Base-by-base conservation (phyloP, 92 coral and sea anemone species). In the Zoanthus sociatus region DNA sequence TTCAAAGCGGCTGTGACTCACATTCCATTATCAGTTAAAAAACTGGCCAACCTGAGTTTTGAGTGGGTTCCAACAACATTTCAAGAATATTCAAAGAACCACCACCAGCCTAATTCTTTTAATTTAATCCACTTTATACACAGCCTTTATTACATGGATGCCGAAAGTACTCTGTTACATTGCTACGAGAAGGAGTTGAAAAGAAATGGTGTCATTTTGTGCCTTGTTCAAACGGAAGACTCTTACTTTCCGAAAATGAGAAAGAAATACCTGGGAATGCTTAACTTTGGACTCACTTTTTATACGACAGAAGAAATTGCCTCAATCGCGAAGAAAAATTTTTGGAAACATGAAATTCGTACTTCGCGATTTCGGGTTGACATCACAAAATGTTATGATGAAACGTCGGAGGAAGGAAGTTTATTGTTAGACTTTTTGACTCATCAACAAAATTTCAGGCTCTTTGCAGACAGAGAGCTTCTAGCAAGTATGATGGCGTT, bases 61-160 rank as follows among this genome's bases (percentile, higher is more conserved):
- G 92, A 90, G 31, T 90, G 92, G 92, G 83, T 77, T 48, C 82
- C 86, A 61, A 84, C 89, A 18, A 90, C 82, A 42, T 90, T 90
- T 74, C 66, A 33, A 45, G 92, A 85, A 60, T 90, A 90, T 55
- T 60, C 81, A 44, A 87, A 87, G 71, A 86, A 73, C 58, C 45
- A 71, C 50, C 87, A 79, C 56, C 85, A 81, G 76, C 85, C 85
- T 12, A 81, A 81, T 47, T 67, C 73, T 11, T 78, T 86, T 58
- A 90, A 90, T 58, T 78, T 90, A 50, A 81, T 84, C 9, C 84
- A 84, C 82, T 86, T 90, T 67, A 85, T 90, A 72, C 92, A 90
- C 63, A 90, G 92, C 50, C 69, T 90, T 9, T 90, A 90, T 37
- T 90, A 82, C 83, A 84, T 84, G 88, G 92, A 90, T 70, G 86